phyloP scores from a whole-genome alignment of 2,113 vertebrate genomes.

The Lampris incognitus region DNA sequence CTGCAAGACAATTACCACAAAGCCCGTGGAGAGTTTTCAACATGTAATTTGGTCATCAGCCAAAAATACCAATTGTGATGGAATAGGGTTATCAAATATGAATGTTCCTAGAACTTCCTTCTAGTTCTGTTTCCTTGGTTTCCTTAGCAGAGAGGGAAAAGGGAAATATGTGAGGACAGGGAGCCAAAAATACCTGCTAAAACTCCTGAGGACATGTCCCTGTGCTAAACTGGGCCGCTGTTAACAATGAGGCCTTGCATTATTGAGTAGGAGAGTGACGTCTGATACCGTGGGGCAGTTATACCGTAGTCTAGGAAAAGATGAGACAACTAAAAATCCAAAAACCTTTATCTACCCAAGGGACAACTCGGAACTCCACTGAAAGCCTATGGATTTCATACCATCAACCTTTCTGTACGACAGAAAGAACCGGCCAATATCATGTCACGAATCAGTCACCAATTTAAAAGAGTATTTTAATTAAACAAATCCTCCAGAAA shows the following conservation, averaged over 20 bases:
- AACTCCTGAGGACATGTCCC: conserved; percentile 30
- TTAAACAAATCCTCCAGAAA: conserved; percentile 11
- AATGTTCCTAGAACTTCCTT: background rate
- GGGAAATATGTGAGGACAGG: conserved; percentile 2
- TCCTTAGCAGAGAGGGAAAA: background rate
- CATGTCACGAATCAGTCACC: no score
- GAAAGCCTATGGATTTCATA: background rate
- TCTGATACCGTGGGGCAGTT: background rate
- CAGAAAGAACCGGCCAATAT: no score
- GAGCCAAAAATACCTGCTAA: conserved; percentile 47
- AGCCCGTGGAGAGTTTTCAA: conserved; percentile 1
- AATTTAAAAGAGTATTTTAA: background rate
- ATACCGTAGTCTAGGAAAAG: conserved; percentile 4
- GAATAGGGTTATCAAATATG: conserved; percentile 40
- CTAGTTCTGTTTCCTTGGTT: conserved; percentile 8
- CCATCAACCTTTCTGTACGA: no score
- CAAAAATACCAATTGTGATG: background rate
- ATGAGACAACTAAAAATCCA: background rate
- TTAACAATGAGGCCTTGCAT: conserved; percentile 39
- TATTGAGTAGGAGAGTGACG: conserved; percentile 42
- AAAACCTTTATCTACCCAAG: background rate
- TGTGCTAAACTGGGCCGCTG: conserved; percentile 31
- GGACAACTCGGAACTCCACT: background rate
- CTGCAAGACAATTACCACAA: background rate
- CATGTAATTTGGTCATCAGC: background rate